phyloP scores from a whole-genome alignment of 2,797 vertebrate genomes.

The Pseudomugil tenellus region DNA sequence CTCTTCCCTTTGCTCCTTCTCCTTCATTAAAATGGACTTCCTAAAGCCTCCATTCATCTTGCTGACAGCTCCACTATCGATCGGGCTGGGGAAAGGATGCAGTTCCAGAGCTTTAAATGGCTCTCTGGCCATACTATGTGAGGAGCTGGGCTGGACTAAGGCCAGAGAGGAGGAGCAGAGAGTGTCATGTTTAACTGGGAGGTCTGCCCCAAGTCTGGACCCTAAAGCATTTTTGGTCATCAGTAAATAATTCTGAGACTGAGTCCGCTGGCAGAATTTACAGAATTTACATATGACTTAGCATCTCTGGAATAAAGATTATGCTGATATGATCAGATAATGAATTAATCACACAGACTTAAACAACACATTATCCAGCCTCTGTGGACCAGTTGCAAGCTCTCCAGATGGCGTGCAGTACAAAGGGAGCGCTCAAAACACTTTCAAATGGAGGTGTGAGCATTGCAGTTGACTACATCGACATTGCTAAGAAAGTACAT shows the following conservation, averaged over 20 bases:
- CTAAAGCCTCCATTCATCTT: slow-evolving; percentile 85
- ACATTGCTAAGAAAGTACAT: too few relatives aligned
- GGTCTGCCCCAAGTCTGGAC: slow-evolving; percentile 50
- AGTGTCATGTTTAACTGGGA: slow-evolving; percentile 49
- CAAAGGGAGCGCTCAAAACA: slow-evolving; percentile 34
- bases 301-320: slow-evolving; percentile 43
- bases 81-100: slow-evolving; percentile 72
- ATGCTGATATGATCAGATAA: slow-evolving; percentile 60
- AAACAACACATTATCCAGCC: slow-evolving; percentile 47
- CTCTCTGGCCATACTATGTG: slow-evolving; percentile 64
- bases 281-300: slow-evolving; percentile 55
- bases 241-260: slow-evolving; percentile 40
- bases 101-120: slow-evolving; percentile 81
- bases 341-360: slow-evolving; percentile 54
- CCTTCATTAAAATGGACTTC: slow-evolving; percentile 86
- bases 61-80: slow-evolving; percentile 83
- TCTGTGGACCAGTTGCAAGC: slow-evolving; percentile 43
- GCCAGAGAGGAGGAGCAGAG: slow-evolving; percentile 43
- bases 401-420: slow-evolving; percentile 33
- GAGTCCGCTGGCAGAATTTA: slow-evolving; percentile 20
- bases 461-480: slow-evolving; percentile 15
- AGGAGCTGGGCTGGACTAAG: slow-evolving; percentile 54
- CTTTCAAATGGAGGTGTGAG: slow-evolving; percentile 24
- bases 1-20: slow-evolving; percentile 68
- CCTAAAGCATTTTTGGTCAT: slow-evolving; percentile 44